A percentile compares a stretch with the other conserved stretches of the same genome.
Conservation (phyloP, 2,113 vertebrate genomes). For the Tachycineta bicolor region DNA sequence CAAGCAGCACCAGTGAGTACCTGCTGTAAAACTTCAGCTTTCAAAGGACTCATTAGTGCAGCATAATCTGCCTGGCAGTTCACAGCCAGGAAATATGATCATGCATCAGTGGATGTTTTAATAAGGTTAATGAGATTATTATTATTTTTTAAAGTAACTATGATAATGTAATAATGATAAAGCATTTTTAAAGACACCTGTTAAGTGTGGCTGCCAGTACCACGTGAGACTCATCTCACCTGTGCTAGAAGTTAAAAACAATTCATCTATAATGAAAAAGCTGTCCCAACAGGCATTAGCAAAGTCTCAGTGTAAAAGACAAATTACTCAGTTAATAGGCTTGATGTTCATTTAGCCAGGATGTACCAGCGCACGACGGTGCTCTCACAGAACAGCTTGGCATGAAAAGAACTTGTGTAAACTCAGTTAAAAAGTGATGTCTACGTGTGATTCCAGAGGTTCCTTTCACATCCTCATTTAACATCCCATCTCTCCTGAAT, state of each 20-base stretch:
- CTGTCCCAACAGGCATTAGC: not conserved
- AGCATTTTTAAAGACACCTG: not conserved
- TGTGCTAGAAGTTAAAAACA: not conserved
- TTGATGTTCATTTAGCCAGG: not conserved
- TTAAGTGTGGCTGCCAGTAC: not conserved
- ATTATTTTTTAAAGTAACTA: slow-evolving; percentile 20
- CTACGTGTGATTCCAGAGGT: not conserved
- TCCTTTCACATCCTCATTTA: not conserved
- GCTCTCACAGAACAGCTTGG: not conserved
- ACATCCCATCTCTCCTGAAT: not conserved
- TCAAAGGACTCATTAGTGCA: slow-evolving; percentile 13
- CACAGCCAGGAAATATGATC: not conserved
- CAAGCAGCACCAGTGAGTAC: not conserved
- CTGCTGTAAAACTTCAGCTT: not conserved
- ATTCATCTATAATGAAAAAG: not conserved
- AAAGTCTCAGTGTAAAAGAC: not conserved
- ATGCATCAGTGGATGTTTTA: not conserved
- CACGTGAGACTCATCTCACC: not conserved
- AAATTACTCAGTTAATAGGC: not conserved
- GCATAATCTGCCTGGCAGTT: not conserved
- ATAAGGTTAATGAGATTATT: slow-evolving; percentile 48
- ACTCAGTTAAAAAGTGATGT: not conserved
- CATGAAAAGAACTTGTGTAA: not conserved
- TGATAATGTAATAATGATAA: not conserved
- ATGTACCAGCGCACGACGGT: not conserved